These are phyloP conservation scores for Dorcus parallelipipedus DNA, from an alignment of 2,888 invertebrate genomes.

Conservation along the genomic window DNA sequence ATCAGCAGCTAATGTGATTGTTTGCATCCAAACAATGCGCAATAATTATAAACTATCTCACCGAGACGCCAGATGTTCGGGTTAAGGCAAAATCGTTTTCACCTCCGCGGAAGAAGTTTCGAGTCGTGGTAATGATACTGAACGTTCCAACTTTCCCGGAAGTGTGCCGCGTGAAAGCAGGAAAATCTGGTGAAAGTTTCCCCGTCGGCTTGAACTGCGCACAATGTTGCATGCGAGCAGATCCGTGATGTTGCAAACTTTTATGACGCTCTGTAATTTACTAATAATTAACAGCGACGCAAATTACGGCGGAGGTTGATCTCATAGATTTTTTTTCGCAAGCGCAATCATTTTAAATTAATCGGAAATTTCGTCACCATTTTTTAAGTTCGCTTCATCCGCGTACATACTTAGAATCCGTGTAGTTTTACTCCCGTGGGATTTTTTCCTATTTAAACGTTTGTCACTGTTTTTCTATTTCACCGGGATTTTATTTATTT, in stretches of 20 bases:
- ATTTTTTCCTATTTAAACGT: no score
- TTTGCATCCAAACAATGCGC: no score
- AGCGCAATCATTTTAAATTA: not conserved
- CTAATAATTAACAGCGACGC: not conserved
- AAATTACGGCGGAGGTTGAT: not conserved
- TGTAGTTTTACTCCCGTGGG: no score
- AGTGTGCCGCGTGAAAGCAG: slow-evolving; percentile 32
- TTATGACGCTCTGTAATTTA: not conserved
- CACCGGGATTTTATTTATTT: no score
- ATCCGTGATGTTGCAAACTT: slow-evolving; percentile 1
- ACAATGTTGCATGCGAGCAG: not conserved
- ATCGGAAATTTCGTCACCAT: not conserved
- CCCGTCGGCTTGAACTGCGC: not conserved
- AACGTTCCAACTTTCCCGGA: slow-evolving; percentile 31
- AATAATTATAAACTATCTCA: no score
- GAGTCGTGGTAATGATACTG: not conserved
- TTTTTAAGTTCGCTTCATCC: not conserved
- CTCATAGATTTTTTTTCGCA: not conserved
- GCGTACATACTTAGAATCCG: no score
- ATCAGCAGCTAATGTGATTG: no score
- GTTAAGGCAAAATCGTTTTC: not conserved
- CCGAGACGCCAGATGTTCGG: no score
- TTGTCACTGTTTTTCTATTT: no score
- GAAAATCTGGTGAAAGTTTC: slow-evolving; percentile 33
- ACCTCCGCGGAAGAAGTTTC: not conserved